phyloP scores from a whole-genome alignment of 2,797 vertebrate species.

The Mionectes olivaceus region DNA sequence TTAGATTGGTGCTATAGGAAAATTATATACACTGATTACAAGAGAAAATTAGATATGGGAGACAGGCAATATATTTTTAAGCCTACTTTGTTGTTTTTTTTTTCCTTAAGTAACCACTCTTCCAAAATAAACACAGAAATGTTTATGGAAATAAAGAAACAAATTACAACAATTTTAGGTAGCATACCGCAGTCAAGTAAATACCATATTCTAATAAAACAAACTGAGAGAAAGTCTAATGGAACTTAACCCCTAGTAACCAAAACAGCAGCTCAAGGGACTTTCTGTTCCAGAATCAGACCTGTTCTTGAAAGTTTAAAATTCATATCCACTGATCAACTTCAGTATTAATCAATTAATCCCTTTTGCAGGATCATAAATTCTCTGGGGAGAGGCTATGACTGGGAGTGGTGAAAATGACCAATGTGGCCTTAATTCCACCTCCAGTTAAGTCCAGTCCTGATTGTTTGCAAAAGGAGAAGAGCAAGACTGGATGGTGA shows the following conservation, averaged over 20 bases:
- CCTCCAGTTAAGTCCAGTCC: neutral
- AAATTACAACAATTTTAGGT: constrained; percentile 66
- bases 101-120: neutral
- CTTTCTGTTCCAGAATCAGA: constrained; percentile 3
- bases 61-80: constrained; percentile 13
- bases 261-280: constrained; percentile 3
- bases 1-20: constrained; percentile 1
- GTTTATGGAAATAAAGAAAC: constrained; percentile 66
- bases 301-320: neutral
- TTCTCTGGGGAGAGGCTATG: neutral
- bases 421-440: neutral
- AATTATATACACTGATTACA: neutral
- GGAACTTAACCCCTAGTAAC: constrained; percentile 47
- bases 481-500: neutral
- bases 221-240: constrained; percentile 33
- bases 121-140: constrained; percentile 56
- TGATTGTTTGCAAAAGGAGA: neutral
- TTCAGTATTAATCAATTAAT: neutral
- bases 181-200: constrained; percentile 62
- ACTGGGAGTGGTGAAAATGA: neutral
- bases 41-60: neutral
- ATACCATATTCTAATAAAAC: constrained; percentile 66
- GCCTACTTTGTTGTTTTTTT: neutral
- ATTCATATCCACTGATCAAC: neutral
- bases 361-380: neutral